Evolutionary conservation across 1,140 invertebrate genomes (phyloP).

Genomic region (Listronotus oregonensis): DNA sequence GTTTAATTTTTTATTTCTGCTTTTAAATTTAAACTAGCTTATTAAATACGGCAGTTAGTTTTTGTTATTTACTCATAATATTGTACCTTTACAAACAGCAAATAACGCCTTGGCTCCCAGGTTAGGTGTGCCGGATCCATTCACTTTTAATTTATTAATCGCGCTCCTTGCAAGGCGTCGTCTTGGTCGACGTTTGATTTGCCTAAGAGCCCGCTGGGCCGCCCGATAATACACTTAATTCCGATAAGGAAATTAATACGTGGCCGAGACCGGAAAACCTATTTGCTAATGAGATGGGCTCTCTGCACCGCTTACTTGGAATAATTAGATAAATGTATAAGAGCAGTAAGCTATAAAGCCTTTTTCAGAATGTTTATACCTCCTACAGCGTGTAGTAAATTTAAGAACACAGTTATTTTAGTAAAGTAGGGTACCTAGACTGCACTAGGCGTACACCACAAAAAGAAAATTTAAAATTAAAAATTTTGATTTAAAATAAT

Average conservation of each 20-base stretch:
- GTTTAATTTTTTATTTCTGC: too few relatives aligned
- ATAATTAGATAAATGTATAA: constrained; percentile 9
- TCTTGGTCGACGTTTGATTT: constrained; percentile 45
- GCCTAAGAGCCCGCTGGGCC: constrained; percentile 41
- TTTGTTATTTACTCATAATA: too few relatives aligned
- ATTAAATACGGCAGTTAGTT: too few relatives aligned
- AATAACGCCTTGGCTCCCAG: background rate
- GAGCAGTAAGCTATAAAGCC: background rate
- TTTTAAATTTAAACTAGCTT: too few relatives aligned
- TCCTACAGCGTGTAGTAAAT: too few relatives aligned
- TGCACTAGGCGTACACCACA: too few relatives aligned
- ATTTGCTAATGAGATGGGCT: constrained; percentile 45
- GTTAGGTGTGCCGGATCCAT: constrained; percentile 23
- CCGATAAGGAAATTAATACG: constrained; percentile 49
- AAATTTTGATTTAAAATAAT: too few relatives aligned
- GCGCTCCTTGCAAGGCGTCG: constrained; percentile 39
- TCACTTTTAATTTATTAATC: constrained; percentile 39
- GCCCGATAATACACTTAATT: constrained; percentile 44
- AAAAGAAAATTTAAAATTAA: too few relatives aligned
- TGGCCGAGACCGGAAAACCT: constrained; percentile 36
- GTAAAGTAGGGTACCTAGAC: too few relatives aligned
- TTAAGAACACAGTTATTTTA: too few relatives aligned
- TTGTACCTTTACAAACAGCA: background rate
- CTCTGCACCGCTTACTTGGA: constrained; percentile 8
- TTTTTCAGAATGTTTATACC: too few relatives aligned